Evolutionary conservation across 2,888 invertebrate genomes (phyloP), one percentile per base, ranked within the genome.

Genomic region (Agrotis puta): DNA sequence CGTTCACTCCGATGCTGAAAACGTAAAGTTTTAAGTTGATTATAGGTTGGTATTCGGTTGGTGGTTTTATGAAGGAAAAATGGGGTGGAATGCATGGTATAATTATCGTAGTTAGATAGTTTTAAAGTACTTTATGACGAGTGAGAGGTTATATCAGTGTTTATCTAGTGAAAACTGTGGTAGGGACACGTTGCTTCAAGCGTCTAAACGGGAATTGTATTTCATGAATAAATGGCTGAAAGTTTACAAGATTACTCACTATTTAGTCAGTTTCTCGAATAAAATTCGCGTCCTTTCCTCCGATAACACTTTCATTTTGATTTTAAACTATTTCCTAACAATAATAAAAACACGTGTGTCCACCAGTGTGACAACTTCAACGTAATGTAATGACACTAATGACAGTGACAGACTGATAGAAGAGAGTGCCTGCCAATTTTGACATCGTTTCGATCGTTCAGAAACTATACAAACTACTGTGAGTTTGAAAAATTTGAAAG

Each of bases 191-290:
- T 48, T 64, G 56, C 2, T 48, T 27, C 5, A 2, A 7, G 18
- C 1, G 33, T 1, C 14, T 2, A 9, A 24, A 20, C 1, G 2
- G 54, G 50, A n/a, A 16, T 54, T 18, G 22, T 61, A 18, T 56
- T 66, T 63, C 47, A 66, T 65, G 47, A 58, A 27, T 59, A 16
- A 48, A 6, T 47, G 3, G 3, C 1, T 11, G 11, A 64, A 11
- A 1, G 13, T 47, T 50, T 16, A 2, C 18, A 11, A 22, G 11
- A 47, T 27, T 76, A 93, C 98, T 97, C 96, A 99, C 99, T 98
- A 99, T 97, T 99, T 99, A 0, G 98, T 97, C 75, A 99, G 92
- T 94, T 99, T 99, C 91, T 99, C 98, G 85, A 99, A 98, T 63
- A 99, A 97, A 74, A 98, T 97, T 91, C 98, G 98, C 0, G 98